These are phyloP conservation scores for Solea solea DNA, from an alignment of 2,113 vertebrate genomes.

Conservation along the genomic window DNA sequence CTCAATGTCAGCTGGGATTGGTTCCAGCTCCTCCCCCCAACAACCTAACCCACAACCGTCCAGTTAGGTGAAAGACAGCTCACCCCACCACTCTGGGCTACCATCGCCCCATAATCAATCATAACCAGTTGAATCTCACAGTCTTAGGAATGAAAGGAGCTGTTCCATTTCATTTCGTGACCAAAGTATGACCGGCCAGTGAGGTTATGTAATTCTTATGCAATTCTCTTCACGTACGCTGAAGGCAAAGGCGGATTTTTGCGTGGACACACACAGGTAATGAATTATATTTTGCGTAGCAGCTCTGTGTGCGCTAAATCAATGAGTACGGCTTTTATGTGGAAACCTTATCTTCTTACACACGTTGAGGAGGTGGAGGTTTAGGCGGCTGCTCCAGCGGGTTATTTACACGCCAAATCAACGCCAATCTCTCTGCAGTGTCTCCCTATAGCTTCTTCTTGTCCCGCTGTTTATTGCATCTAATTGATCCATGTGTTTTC, in stretches of 20 bases:
- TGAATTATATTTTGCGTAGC: background rate
- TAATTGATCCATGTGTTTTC: background rate
- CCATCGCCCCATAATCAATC: too few species aligned
- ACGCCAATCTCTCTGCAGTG: background rate
- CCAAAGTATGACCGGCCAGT: too few species aligned
- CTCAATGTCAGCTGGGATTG: too few species aligned
- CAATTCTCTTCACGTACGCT: background rate
- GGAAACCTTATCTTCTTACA: constrained; percentile 2
- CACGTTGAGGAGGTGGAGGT: background rate
- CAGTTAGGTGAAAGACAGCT: too few species aligned
- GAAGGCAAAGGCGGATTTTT: background rate
- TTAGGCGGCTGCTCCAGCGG: background rate
- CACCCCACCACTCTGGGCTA: too few species aligned
- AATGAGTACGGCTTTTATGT: background rate
- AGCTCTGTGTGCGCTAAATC: background rate
- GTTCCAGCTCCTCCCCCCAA: too few species aligned
- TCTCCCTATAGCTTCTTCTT: background rate
- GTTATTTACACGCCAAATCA: constrained; percentile 4
- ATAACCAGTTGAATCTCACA: too few species aligned
- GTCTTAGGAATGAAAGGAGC: too few species aligned
- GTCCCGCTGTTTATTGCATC: background rate
- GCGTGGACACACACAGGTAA: background rate
- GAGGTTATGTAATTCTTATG: background rate
- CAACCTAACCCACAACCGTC: too few species aligned
- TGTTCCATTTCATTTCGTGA: too few species aligned